These are phyloP conservation scores for Agapornis canus DNA, from an alignment of 2,797 vertebrate genomes.

Conservation along the genomic window DNA sequence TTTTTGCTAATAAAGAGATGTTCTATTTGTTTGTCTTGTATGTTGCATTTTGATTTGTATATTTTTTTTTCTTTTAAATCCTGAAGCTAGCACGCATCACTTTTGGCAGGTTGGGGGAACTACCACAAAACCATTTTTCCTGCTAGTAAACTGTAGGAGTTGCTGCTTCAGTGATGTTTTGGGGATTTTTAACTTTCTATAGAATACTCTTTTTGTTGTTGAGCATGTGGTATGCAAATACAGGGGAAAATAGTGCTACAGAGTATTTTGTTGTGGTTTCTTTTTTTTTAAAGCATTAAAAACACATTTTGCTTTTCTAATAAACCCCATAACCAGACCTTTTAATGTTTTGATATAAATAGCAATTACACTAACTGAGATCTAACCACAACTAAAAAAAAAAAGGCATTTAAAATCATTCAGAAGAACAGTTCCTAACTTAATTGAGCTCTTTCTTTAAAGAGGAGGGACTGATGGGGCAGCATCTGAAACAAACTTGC, in stretches of 20 bases:
- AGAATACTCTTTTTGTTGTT: constrained; percentile 1
- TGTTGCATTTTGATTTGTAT: neutral
- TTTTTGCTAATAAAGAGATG: neutral
- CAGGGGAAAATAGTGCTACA: constrained; percentile 10
- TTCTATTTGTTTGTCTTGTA: neutral
- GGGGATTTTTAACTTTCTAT: constrained; percentile 36
- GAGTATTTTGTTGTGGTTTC: constrained; percentile 55
- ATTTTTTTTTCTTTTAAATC: neutral
- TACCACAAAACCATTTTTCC: neutral
- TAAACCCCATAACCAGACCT: constrained; percentile 47
- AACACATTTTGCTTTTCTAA: constrained; percentile 62
- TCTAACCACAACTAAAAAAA: constrained; percentile 26
- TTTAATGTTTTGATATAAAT: constrained; percentile 64
- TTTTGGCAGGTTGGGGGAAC: neutral
- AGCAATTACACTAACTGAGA: constrained; percentile 54
- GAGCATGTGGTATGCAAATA: constrained; percentile 58
- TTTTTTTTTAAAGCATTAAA: constrained; percentile 48
- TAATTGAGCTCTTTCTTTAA: constrained; percentile 35
- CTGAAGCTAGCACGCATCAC: neutral
- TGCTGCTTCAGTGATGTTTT: neutral
- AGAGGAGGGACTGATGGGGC: neutral
- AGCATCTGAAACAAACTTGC: neutral
- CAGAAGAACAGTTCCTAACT: constrained; percentile 9
- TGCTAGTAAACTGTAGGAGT: constrained; percentile 12
- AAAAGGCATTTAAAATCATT: neutral